phyloP scores from a whole-genome alignment of 2,888 invertebrate species.

The Sipunculus nudus region DNA sequence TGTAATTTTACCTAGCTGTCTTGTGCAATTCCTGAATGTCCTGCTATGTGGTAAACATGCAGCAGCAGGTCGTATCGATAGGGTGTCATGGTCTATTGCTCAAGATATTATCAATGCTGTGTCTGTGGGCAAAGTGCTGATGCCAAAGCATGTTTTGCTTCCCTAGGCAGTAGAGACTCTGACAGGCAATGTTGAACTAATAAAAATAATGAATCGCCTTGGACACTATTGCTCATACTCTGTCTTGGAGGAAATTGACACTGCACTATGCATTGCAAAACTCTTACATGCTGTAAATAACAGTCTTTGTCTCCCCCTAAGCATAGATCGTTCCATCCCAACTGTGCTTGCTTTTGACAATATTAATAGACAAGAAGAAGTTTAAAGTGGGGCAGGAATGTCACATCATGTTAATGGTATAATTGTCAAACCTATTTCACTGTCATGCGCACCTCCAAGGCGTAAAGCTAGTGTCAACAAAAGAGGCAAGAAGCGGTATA shows the following conservation, averaged over 20 bases:
- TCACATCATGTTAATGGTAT: too few species aligned
- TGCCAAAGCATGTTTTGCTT: background rate
- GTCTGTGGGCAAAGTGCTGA: background rate
- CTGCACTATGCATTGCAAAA: constrained; percentile 1
- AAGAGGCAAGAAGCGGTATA: too few species aligned
- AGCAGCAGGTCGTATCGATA: background rate
- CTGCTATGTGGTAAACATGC: too few species aligned
- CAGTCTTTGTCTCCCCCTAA: background rate
- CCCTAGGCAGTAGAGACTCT: background rate
- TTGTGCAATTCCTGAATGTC: too few species aligned
- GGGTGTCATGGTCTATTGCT: background rate
- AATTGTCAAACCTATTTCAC: too few species aligned
- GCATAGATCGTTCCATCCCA: background rate
- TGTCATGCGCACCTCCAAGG: too few species aligned
- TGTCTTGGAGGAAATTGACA: background rate
- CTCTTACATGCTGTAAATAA: background rate
- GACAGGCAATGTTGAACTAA: constrained; percentile 1
- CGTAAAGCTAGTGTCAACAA: too few species aligned
- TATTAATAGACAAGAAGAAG: background rate
- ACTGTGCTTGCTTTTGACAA: constrained; percentile 9
- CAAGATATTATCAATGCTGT: constrained; percentile 7
- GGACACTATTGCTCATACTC: constrained; percentile 3
- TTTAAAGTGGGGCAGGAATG: background rate
- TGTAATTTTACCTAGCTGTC: too few species aligned
- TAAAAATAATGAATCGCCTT: too few species aligned